Evolutionary conservation across 2,113 vertebrate genomes (phyloP).

Genomic region (Pollimyrus isidori): DNA sequence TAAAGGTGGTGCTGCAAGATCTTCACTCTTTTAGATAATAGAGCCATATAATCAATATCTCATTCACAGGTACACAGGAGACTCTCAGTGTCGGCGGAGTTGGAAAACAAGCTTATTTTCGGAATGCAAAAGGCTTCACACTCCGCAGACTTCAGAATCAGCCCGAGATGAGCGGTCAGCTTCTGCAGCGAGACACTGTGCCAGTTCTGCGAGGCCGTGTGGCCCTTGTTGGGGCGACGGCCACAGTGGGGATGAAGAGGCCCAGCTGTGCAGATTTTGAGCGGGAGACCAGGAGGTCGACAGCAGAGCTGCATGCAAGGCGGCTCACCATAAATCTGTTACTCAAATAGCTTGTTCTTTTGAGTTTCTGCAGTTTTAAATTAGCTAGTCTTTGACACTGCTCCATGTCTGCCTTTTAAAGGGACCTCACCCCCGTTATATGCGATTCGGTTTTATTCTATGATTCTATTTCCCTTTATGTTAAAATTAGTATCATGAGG

Average conservation of each 20-base stretch:
- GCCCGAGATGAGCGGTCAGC: background rate
- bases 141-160: background rate
- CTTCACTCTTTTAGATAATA: background rate
- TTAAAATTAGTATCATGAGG: background rate
- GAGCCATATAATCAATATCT: background rate
- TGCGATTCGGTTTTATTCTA: background rate
- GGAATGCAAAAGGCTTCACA: background rate
- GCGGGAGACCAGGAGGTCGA: background rate
- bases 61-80: background rate
- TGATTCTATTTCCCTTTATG: background rate
- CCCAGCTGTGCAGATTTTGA: background rate
- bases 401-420: background rate
- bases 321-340: background rate
- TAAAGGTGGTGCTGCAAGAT: background rate
- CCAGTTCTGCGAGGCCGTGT: background rate
- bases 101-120: background rate
- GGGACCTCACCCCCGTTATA: background rate
- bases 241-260: background rate
- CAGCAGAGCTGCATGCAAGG: background rate
- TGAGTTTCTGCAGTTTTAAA: background rate
- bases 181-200: background rate
- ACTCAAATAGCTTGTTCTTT: background rate
- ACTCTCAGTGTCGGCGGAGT: background rate
- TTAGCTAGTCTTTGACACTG: background rate
- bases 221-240: background rate